Percentiles rank a stretch among this genome's conserved stretches.
phyloP scores from a whole-genome alignment of 2,888 invertebrate species.

The Drosophila siamana region DNA sequence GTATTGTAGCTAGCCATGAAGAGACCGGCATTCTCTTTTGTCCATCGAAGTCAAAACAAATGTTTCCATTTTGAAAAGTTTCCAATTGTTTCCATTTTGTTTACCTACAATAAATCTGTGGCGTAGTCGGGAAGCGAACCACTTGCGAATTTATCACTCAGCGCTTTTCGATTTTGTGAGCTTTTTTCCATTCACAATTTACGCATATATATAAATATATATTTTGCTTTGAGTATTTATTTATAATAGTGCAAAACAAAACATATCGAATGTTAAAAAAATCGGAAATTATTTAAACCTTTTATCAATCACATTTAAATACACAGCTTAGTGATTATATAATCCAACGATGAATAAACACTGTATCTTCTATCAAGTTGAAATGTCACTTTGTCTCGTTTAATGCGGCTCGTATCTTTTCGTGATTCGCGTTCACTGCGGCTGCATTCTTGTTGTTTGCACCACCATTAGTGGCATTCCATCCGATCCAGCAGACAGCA shows the following conservation, averaged over 20 bases:
- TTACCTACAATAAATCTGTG: background rate
- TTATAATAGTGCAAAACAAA: background rate
- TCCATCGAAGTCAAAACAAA: background rate
- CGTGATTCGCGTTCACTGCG: conserved; percentile 49
- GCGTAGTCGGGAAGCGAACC: background rate
- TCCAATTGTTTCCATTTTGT: background rate
- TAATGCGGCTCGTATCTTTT: conserved; percentile 50
- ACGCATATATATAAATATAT: background rate
- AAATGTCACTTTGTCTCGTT: conserved; percentile 8
- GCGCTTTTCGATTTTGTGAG: background rate
- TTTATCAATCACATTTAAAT: background rate
- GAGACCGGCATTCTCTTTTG: background rate
- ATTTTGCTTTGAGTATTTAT: background rate
- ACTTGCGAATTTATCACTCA: background rate
- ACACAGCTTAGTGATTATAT: conserved; percentile 6
- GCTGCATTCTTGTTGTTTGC: conserved; percentile 17
- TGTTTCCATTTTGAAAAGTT: background rate
- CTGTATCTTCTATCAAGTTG: background rate
- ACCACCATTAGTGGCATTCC: conserved; percentile 49
- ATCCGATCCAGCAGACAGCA: conserved; percentile 67
- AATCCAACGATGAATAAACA: background rate
- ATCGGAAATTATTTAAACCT: no score
- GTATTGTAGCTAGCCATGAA: background rate
- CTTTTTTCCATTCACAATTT: background rate
- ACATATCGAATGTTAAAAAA: background rate